Base-by-base conservation (phyloP, 2,888 invertebrate genomes). In the Mycalesis mineus region DNA sequence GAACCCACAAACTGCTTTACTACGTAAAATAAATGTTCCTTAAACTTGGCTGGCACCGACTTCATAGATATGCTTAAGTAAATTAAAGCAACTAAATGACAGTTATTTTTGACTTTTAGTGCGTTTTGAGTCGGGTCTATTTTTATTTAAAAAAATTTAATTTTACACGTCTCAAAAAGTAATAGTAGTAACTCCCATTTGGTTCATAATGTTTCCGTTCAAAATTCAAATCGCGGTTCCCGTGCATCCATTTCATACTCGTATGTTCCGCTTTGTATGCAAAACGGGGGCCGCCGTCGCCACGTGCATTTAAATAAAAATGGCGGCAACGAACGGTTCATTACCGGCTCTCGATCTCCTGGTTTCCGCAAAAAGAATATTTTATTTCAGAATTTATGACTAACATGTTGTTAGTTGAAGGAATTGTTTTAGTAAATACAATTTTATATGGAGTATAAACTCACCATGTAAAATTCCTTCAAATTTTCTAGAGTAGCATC, bases 281-380 rank as follows among this genome's bases (percentile, higher is more conserved):
- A 49, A 58, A 60, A 44, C 48, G 54, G 47, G 47, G 33, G 42
- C 37, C 28, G 31, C 45, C 33, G 37, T 14, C 39, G 57, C 44
- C 57, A 41, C 47, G 31, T 57, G 52, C 62, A 55, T 60, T 62
- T 60, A 31, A 62, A 57, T 58, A 60, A 60, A 59, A 59, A 50
- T 56, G 14, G 55, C 44, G 55, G 55, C 15, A 40, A 42, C 14
- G 54, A 57, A 60, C 50, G 44, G 60, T 60, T 62, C 60, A 60
- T 60, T 62, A 60, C 55, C 52, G 52, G 53, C 41, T 4, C 47
- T 54, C 53, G 53, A 58, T 58, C 49, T 47, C 11, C 47, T 47
- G 37, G 55, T 33, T 45, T 29, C 29, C 37, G 5, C 31, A 31
- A 55, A 55, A 13, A 40, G 22, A n/a, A 47, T 40, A 47, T 55